These are phyloP conservation scores for Polydrusus tereticollis DNA, from an alignment of 2,888 invertebrate genomes.

Conservation along the genomic window DNA sequence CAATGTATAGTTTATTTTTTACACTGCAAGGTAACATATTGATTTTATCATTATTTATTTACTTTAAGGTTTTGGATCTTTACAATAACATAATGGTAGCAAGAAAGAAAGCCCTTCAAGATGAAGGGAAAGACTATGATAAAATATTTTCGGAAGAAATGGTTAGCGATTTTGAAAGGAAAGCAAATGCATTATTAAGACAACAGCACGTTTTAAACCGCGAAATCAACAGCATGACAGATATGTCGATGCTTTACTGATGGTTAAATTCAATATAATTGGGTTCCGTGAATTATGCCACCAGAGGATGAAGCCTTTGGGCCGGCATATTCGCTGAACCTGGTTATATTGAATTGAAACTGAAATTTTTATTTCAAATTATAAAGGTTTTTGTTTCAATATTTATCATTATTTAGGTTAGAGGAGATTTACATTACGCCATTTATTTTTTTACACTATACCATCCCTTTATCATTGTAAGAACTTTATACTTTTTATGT, in stretches of 20 bases:
- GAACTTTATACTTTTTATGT: neutral
- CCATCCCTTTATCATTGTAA: neutral
- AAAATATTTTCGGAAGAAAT: slow-evolving; percentile 58
- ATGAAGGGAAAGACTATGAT: slow-evolving; percentile 59
- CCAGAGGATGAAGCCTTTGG: slow-evolving; percentile 12
- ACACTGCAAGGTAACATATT: too few species aligned
- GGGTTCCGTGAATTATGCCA: slow-evolving; percentile 36
- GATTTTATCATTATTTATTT: too few species aligned
- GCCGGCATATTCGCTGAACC: slow-evolving; percentile 39
- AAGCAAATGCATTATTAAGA: slow-evolving; percentile 62
- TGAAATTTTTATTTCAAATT: slow-evolving; percentile 9
- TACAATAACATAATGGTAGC: slow-evolving; percentile 87
- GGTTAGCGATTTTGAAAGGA: slow-evolving; percentile 59
- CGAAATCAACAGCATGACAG: slow-evolving; percentile 54
- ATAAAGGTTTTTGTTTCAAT: slow-evolving; percentile 23
- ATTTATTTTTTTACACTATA: neutral
- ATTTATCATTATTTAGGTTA: slow-evolving; percentile 3
- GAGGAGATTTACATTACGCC: neutral
- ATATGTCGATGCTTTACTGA: slow-evolving; percentile 56
- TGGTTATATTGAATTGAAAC: slow-evolving; percentile 48
- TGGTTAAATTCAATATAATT: slow-evolving; percentile 53
- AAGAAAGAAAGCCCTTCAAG: slow-evolving; percentile 81
- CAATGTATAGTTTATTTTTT: too few species aligned
- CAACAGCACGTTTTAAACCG: slow-evolving; percentile 59
- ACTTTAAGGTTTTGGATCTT: slow-evolving; percentile 80